These are phyloP conservation scores for Axinella damicornis DNA, from an alignment of 37 sponge, comb jelly and placozoan genomes.

Conservation along the genomic window DNA sequence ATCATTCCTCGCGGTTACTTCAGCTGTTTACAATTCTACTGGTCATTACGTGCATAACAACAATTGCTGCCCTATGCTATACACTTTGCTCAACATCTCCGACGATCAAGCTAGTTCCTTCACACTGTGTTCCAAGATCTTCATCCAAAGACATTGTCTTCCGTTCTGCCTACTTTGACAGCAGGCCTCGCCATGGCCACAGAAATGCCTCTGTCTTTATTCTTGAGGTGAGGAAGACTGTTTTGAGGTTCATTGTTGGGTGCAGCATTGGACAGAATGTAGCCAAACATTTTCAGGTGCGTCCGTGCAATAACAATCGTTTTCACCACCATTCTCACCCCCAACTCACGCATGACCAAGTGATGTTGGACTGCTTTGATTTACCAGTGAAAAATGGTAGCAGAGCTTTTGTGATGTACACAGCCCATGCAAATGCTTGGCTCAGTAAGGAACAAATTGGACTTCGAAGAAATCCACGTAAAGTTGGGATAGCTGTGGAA, in stretches of 20 bases:
- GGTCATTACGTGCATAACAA: too few species aligned
- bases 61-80: neutral
- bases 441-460: neutral
- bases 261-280: neutral
- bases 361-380: neutral
- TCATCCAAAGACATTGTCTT: neutral
- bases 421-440: neutral
- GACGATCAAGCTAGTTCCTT: too few species aligned
- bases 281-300: neutral
- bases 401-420: neutral
- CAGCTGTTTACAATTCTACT: too few species aligned
- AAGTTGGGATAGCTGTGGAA: neutral
- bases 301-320: neutral
- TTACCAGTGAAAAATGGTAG: neutral
- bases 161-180: slow-evolving; percentile 15
- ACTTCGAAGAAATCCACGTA: neutral
- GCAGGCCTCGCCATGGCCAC: neutral
- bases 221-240: neutral
- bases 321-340: too few species aligned
- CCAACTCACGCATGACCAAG: neutral
- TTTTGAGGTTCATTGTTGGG: neutral
- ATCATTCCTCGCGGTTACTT: neutral
- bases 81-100: neutral
- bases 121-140: neutral
- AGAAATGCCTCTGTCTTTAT: slow-evolving; percentile 7